phyloP scores from a whole-genome alignment of 2,888 invertebrate genomes.

The Eupithecia subfuscata region DNA sequence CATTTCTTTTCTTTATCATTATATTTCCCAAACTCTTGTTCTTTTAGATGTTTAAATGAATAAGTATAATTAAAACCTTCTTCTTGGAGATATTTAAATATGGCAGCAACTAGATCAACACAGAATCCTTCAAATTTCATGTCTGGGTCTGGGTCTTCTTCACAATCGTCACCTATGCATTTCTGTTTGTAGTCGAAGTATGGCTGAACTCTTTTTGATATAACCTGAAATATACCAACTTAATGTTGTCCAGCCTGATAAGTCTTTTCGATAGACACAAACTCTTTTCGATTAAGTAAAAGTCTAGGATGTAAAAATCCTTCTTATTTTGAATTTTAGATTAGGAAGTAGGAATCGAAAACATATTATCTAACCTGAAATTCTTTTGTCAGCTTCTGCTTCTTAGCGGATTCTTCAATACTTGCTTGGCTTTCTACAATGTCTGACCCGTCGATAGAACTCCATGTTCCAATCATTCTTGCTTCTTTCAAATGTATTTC shows the following conservation, averaged over 20 bases:
- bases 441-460: constrained; percentile 76
- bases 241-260: not conserved
- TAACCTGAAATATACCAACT: constrained; percentile 62
- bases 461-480: constrained; percentile 67
- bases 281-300: not conserved
- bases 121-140: constrained; percentile 90
- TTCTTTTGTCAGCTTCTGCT: constrained; percentile 72
- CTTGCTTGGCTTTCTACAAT: constrained; percentile 62
- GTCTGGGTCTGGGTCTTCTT: constrained; percentile 81
- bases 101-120: constrained; percentile 88
- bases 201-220: constrained; percentile 88
- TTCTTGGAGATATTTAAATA: constrained; percentile 84
- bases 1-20: constrained; percentile 67
- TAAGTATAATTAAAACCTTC: constrained; percentile 68
- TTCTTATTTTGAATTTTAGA: not conserved
- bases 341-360: not conserved
- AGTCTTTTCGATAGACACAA: not conserved
- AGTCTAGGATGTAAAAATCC: not conserved
- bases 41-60: constrained; percentile 59
- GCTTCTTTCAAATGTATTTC: constrained; percentile 68
- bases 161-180: constrained; percentile 62
- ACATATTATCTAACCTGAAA: constrained; percentile 34
- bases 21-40: constrained; percentile 60
- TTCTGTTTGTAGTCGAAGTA: constrained; percentile 87
- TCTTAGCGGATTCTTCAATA: constrained; percentile 21